phyloP scores from a whole-genome alignment of 2,113 vertebrate species.

The Osmerus mordax region DNA sequence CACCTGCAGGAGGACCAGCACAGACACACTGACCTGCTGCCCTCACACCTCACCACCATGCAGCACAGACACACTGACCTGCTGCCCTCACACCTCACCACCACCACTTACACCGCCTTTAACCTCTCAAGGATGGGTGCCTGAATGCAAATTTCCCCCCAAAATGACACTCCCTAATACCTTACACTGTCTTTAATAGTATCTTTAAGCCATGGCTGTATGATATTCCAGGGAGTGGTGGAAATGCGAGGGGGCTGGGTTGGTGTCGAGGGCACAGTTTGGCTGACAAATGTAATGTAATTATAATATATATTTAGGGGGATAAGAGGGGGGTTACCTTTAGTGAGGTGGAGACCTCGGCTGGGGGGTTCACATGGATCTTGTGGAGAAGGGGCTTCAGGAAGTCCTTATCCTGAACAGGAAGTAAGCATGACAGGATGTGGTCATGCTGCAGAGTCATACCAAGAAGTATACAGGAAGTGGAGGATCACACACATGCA shows the following conservation, averaged over 20 bases:
- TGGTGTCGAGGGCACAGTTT: not conserved
- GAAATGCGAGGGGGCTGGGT: not conserved
- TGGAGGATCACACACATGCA: too few species aligned
- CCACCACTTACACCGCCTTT: too few species aligned
- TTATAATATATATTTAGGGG: not conserved
- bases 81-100: too few species aligned
- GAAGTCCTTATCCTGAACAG: conserved; percentile 93
- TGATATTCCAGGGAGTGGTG: too few species aligned
- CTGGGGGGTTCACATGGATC: conserved; percentile 95
- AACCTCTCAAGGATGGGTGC: too few species aligned
- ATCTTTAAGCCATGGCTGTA: too few species aligned
- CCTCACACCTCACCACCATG: too few species aligned
- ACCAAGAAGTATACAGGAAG: not conserved
- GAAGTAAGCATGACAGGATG: not conserved
- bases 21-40: not conserved
- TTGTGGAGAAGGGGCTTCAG: conserved; percentile 97
- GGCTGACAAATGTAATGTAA: too few species aligned
- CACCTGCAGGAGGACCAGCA: conserved; percentile 60
- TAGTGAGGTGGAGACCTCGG: conserved; percentile 94
- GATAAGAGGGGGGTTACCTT: conserved; percentile 65
- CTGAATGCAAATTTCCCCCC: too few species aligned
- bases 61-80: too few species aligned
- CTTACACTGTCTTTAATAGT: too few species aligned
- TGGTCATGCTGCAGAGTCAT: conserved; percentile 1
- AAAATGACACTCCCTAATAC: too few species aligned